These are phyloP conservation scores for Virgularia gustaviana DNA, from an alignment of 92 coral and sea anemone genomes.

Conservation along the genomic window DNA sequence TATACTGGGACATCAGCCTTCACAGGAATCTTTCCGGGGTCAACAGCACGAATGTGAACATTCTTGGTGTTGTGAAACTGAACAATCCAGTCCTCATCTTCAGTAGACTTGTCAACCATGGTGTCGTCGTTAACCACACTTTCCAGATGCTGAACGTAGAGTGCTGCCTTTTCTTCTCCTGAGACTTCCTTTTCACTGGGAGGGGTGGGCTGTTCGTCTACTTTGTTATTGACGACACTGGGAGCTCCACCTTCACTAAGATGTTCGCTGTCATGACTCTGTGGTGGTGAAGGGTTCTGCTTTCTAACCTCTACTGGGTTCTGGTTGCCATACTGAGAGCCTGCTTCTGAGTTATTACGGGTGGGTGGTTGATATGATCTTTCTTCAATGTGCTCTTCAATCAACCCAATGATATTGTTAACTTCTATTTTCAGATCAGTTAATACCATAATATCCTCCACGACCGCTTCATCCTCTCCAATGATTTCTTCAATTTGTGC, in stretches of 20 bases:
- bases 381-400: constrained; percentile 5
- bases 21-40: constrained; percentile 32
- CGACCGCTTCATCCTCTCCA: neutral
- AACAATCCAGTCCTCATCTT: constrained; percentile 19
- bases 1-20: constrained; percentile 20
- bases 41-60: neutral
- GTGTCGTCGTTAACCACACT: neutral
- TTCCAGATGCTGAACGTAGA: constrained; percentile 14
- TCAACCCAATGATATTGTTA: neutral
- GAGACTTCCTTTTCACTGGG: neutral
- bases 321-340: neutral
- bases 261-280: neutral
- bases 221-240: too few species aligned
- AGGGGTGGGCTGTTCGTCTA: too few species aligned
- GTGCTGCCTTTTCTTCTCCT: constrained; percentile 10
- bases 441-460: neutral
- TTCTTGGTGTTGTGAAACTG: neutral
- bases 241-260: too few species aligned
- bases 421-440: neutral
- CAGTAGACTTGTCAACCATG: neutral
- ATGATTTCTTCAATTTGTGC: neutral
- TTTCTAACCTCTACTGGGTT: neutral
- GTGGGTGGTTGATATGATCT: neutral
- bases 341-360: neutral
- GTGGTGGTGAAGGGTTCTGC: neutral